These are phyloP conservation scores for Thalassoma bifasciatum DNA, from an alignment of 2,113 vertebrate genomes.

Conservation along the genomic window DNA sequence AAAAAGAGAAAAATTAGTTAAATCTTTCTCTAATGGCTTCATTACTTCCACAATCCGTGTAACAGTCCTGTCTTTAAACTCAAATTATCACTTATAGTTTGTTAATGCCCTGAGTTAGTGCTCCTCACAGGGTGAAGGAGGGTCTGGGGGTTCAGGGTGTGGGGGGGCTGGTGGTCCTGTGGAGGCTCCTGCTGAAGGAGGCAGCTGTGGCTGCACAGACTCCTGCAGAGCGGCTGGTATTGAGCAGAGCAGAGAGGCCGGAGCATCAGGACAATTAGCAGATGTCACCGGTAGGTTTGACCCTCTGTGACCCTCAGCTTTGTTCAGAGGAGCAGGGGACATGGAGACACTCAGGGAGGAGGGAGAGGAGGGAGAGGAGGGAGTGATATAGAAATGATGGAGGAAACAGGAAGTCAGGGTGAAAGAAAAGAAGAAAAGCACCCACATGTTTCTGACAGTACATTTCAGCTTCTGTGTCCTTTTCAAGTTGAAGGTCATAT, in stretches of 20 bases:
- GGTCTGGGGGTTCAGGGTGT: not conserved
- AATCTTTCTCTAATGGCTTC: not conserved
- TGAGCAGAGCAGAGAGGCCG: conserved; percentile 55
- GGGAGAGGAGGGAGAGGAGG: not conserved
- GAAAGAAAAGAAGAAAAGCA: no score
- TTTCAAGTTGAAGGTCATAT: no score
- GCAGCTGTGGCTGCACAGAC: conserved; percentile 68
- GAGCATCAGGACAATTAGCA: conserved; percentile 84
- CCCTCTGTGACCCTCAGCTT: conserved; percentile 78
- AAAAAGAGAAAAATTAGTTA: not conserved
- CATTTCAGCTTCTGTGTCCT: no score
- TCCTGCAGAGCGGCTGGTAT: conserved; percentile 66
- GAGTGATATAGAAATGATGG: conserved; percentile 15
- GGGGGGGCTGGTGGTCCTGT: conserved; percentile 53
- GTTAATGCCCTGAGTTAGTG: not conserved
- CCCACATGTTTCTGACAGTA: no score
- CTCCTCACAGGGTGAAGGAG: conserved; percentile 1
- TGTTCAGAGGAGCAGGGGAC: conserved; percentile 52
- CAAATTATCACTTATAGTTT: conserved; percentile 51
- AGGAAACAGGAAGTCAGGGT: not conserved
- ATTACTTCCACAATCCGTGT: conserved; percentile 24
- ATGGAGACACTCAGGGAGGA: conserved; percentile 9
- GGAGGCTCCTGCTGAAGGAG: conserved; percentile 53
- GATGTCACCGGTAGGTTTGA: conserved; percentile 77
- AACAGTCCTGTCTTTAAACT: conserved; percentile 52